Evolutionary conservation across 2,888 invertebrate species (phyloP).

Genomic region (Pachydiplax longipennis): DNA sequence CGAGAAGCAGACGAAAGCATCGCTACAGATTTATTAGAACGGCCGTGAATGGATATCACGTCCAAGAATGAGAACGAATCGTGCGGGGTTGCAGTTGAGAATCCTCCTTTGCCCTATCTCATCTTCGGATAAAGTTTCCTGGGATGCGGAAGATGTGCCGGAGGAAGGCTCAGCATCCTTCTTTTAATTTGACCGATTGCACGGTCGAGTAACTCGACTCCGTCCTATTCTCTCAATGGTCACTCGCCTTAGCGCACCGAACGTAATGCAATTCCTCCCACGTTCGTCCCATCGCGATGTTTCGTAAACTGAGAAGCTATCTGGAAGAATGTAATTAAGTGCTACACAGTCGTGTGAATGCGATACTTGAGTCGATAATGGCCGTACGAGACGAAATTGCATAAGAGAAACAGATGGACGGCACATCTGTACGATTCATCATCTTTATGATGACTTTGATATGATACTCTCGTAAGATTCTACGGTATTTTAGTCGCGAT

Average conservation of each 20-base stretch:
- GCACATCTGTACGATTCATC: no score
- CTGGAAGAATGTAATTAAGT: no score
- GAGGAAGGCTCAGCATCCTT: background rate
- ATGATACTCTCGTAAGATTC: no score
- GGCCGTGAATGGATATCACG: background rate
- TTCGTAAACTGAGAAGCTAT: no score
- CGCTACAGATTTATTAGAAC: background rate
- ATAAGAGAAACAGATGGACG: no score
- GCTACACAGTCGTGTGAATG: no score
- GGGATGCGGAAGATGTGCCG: background rate
- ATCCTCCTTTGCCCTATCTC: background rate
- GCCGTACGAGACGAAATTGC: no score
- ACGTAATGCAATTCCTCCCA: background rate
- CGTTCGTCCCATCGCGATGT: background rate
- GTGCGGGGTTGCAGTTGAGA: background rate
- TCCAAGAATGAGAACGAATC: background rate
- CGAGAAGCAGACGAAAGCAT: background rate
- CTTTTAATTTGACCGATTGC: background rate
- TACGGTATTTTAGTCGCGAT: no score
- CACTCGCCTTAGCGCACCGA: background rate
- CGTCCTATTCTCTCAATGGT: background rate
- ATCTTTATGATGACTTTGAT: no score
- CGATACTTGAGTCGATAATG: no score
- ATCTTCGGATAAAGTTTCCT: background rate
- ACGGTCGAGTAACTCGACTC: background rate